Conservation (phyloP, 2,113 vertebrate genomes). For the Cathartes aura region DNA sequence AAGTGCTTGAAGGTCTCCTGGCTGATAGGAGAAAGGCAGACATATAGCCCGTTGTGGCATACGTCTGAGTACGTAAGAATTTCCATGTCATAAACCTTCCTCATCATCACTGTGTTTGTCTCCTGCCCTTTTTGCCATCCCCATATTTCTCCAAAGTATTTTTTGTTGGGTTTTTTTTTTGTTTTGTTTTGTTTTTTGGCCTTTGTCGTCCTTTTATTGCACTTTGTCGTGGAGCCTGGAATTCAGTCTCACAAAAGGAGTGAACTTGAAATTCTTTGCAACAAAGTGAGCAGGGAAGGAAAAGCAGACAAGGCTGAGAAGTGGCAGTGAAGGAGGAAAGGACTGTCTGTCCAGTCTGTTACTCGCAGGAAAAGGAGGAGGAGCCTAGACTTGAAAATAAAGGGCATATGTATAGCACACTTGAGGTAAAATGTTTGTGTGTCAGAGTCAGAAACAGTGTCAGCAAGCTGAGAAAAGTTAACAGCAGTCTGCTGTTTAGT, state of each 20-base stretch:
- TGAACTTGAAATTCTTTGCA: not conserved
- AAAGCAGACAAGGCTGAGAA: not conserved
- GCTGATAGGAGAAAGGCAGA: not conserved
- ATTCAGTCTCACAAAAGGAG: not conserved
- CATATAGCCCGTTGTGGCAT: accelerated
- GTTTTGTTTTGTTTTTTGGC: not conserved
- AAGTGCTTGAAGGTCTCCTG: not conserved
- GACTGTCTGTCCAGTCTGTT: not conserved
- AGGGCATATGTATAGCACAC: not conserved
- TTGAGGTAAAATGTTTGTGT: not conserved
- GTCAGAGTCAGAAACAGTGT: not conserved
- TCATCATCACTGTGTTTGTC: not conserved
- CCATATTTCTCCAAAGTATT: not conserved
- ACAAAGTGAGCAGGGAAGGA: not conserved
- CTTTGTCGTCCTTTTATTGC: not conserved
- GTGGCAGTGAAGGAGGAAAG: not conserved
- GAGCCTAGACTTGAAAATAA: not conserved
- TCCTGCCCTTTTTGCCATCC: not conserved
- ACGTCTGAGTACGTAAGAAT: not conserved
- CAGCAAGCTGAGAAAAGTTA: not conserved
- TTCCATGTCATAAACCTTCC: not conserved
- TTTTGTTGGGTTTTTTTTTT: not conserved
- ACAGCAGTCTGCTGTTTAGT: not conserved
- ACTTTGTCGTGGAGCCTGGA: not conserved
- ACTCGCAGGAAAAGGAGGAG: not conserved